Evolutionary conservation across 2,888 invertebrate species (phyloP), one percentile per base, ranked within the genome.

Genomic region (Dermolepida albohirtum): DNA sequence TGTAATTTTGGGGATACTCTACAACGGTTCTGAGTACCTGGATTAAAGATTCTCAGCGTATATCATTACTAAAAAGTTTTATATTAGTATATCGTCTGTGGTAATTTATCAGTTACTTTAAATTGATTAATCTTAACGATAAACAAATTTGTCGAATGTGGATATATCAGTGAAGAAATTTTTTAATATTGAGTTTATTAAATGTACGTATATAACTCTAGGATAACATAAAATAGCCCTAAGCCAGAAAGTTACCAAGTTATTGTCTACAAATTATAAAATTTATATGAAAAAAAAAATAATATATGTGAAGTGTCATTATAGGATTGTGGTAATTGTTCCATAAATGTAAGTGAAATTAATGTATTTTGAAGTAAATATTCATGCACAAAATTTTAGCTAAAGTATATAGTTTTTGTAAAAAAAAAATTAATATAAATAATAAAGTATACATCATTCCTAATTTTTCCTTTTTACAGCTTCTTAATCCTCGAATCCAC

Each of bases 351-450:
- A 64, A 64, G 64, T 64, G 64, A 64, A 64, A 64, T 64, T 52
- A 64, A 64, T 64, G 64, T 64, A 64, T 64, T 64, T 64, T 64
- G 51, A 64, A 64, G 51, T 64, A 64, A 59, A 64, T 64, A 64
- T 64, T 52, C 64, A 64, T 64, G 64, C 64, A 64, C 64, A 64
- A 64, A 64, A 64, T 64, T 64, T 51, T 64, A 64, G 64, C 64
- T 64, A 52, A 64, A 51, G 27, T 52, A 64, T 64, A 63, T 50
- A 59, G 44, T 64, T 64, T 64, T 51, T 64, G 52, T 52, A 64
- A 64, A 64, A 64, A 64, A 51, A 59, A 44, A 44, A 7, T 40
- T 16, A 14, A 59, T 27, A 59, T 41, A 57, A 8, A 59, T 59
- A 59, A 59, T 59, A 57, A 57, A 59, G 44, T 57, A 59, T 59